Conservation (phyloP, 92 coral and sea anemone species). For the Zoanthus sociatus region DNA sequence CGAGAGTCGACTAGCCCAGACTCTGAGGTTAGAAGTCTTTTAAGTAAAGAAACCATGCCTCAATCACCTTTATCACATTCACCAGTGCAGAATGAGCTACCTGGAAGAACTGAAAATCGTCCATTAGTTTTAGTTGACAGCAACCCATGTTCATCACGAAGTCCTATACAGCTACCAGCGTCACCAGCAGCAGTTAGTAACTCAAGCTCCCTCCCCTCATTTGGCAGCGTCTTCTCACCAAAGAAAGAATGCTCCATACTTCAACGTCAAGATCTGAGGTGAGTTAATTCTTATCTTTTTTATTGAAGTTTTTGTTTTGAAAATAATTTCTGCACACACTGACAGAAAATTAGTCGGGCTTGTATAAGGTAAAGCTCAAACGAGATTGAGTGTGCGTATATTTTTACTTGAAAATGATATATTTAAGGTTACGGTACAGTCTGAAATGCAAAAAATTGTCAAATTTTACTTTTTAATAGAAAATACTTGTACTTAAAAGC, state of each 20-base stretch:
- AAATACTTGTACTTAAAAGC: too few species aligned
- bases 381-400: too few species aligned
- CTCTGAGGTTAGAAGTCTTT: conserved; percentile 81
- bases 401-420: too few species aligned
- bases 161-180: conserved; percentile 83
- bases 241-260: conserved; percentile 34
- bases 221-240: conserved; percentile 82
- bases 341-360: too few species aligned
- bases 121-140: conserved; percentile 86
- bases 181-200: conserved; percentile 54
- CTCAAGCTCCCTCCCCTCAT: conserved; percentile 76
- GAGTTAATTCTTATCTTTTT: background rate
- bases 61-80: conserved; percentile 84
- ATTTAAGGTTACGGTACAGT: too few species aligned
- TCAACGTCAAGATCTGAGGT: conserved; percentile 15
- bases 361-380: too few species aligned
- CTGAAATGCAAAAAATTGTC: too few species aligned
- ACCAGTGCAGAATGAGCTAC: conserved; percentile 59
- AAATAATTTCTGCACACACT: too few species aligned
- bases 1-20: conserved; percentile 71
- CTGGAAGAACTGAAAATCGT: conserved; percentile 56
- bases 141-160: conserved; percentile 84
- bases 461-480: too few species aligned
- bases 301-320: too few species aligned
- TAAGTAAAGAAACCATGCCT: conserved; percentile 78